Evolutionary conservation across 1,140 invertebrate genomes (phyloP), one percentile per base, ranked within the genome.

Genomic region (Ericerus pela): DNA sequence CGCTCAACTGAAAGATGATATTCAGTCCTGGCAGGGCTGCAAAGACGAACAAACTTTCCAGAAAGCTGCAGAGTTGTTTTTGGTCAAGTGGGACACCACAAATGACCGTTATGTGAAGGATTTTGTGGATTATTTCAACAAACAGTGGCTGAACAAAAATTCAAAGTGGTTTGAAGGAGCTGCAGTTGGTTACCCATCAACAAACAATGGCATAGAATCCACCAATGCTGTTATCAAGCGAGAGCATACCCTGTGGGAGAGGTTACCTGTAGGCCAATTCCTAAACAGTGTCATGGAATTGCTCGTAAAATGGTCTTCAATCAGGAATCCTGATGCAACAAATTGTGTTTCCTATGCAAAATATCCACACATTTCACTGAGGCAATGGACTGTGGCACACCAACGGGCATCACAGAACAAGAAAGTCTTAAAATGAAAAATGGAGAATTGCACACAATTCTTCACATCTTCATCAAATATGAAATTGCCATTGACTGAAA

Each of bases 151-250:
- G n/a, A n/a, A n/a, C n/a, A n/a, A n/a, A n/a, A n/a, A n/a, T n/a
- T n/a, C n/a, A n/a, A n/a, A n/a, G n/a, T n/a, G n/a, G 52, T 53
- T 6, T 30, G 52, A 53, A 30, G 52, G 52, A 33, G 52, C 30
- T 30, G 52, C 52, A 14, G 10, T 29, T 14, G 2, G n/a, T 29
- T 29, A 11, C 18, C 52, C 4, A 30, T 29, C 18, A 53, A n/a
- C n/a, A n/a, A n/a, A 53, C 22, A 53, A 53, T 18, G 27, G 52
- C 10, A 26, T 53, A 5, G 28, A 53, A 30, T 3, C 2, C 2
- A 30, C 30, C 18, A 53, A 53, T 18, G 52, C 52, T 2, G 52
- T 53, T 20, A 53, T 53, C 26, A 53, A 53, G 31, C 12, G 22
- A 12, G 52, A 53, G 28, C 27, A 30, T 11, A 33, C 52, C 2